Percentiles rank a stretch among this genome's conserved stretches.
Evolutionary conservation across 2,113 vertebrate species (phyloP).

Genomic region (Brienomyrus longianalis): DNA sequence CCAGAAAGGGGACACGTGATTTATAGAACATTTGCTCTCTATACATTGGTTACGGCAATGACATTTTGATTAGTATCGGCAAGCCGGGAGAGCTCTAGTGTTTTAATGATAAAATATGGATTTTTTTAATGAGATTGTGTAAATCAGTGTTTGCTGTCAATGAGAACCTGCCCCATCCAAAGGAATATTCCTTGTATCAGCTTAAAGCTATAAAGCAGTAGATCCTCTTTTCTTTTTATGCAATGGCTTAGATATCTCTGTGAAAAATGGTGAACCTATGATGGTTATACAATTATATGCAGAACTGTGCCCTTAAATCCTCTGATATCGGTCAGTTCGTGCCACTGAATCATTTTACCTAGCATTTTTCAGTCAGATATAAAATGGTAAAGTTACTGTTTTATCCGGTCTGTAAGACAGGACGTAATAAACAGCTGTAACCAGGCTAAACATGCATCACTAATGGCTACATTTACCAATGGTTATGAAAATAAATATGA

Average conservation of each 20-base stretch:
- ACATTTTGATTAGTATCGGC: constrained; percentile 29
- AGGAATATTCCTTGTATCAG: constrained; percentile 22
- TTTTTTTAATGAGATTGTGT: constrained; percentile 29
- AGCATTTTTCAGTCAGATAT: background rate
- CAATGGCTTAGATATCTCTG: background rate
- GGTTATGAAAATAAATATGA: background rate
- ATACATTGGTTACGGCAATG: constrained; percentile 25
- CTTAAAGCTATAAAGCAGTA: constrained; percentile 6
- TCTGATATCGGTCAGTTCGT: background rate
- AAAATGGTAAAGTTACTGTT: background rate
- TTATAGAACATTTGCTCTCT: constrained; percentile 24
- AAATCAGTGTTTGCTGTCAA: constrained; percentile 30
- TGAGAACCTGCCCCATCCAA: constrained; percentile 16
- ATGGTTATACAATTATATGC: background rate
- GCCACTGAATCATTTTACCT: background rate
- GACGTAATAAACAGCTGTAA: background rate
- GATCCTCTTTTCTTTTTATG: background rate
- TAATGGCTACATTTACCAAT: background rate
- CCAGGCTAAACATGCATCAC: background rate
- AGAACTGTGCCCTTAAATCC: background rate
- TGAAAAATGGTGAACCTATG: background rate
- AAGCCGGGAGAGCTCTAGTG: constrained; percentile 13
- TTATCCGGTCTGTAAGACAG: background rate
- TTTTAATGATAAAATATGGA: constrained; percentile 34
- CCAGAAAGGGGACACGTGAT: constrained; percentile 17